phyloP scores from a whole-genome alignment of 2,797 vertebrate species.

The Merluccius polli region DNA sequence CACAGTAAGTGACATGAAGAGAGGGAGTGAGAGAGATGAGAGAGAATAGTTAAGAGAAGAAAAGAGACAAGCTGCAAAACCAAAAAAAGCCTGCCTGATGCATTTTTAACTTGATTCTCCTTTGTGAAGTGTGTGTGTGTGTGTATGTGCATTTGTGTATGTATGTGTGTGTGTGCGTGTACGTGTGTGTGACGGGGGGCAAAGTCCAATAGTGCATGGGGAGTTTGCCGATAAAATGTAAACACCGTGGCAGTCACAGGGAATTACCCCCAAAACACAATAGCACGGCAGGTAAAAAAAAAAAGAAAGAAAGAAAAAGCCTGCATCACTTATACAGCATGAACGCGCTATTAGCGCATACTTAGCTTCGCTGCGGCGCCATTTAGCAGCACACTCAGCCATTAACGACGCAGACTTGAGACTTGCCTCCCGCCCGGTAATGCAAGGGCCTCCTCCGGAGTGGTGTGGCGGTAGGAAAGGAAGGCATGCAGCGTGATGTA shows the following conservation, averaged over 20 bases:
- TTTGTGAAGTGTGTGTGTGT: slow-evolving; percentile 26
- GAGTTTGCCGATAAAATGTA: slow-evolving; percentile 43
- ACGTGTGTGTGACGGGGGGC: slow-evolving; percentile 12
- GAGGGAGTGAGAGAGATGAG: slow-evolving; percentile 19
- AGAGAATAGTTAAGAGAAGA: slow-evolving; percentile 12
- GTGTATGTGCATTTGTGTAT: background rate
- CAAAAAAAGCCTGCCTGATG: slow-evolving; percentile 45
- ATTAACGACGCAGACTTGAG: slow-evolving; percentile 25
- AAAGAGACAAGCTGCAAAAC: background rate
- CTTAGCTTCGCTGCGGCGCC: slow-evolving; percentile 27
- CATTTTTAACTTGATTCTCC: slow-evolving; percentile 40
- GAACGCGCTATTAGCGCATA: slow-evolving; percentile 19
- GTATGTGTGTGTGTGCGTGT: background rate
- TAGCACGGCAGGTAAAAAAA: background rate
- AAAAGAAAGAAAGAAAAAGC: too few relatives aligned
- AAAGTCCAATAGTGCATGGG: slow-evolving; percentile 41
- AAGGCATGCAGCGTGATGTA: slow-evolving; percentile 44
- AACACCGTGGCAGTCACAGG: slow-evolving; percentile 34
- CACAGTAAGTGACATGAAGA: background rate
- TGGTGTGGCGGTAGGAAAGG: slow-evolving; percentile 9
- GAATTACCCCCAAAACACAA: slow-evolving; percentile 35
- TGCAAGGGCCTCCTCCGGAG: slow-evolving; percentile 21
- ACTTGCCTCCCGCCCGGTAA: slow-evolving; percentile 20
- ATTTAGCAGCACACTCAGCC: background rate
- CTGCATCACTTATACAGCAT: slow-evolving; percentile 26